Conservation (phyloP, 1,140 invertebrate species). For the Argopecten irradians region DNA sequence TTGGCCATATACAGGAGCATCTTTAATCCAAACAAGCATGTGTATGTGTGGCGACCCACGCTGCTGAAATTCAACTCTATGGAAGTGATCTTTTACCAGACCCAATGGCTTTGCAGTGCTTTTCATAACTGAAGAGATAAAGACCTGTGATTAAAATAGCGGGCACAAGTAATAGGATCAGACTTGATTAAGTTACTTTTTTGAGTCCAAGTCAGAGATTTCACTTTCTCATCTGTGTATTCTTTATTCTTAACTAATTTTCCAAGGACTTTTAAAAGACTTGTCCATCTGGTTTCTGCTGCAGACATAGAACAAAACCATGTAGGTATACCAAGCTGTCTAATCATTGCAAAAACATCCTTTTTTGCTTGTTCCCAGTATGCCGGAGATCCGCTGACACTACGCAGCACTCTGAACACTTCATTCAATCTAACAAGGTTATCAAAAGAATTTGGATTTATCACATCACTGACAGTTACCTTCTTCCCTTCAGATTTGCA, state of each 20-base stretch:
- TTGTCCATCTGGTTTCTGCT: constrained; percentile 49
- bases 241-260: constrained; percentile 35
- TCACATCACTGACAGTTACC: constrained; percentile 32
- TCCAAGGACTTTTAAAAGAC: constrained; percentile 45
- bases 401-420: constrained; percentile 48
- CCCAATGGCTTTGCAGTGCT: constrained; percentile 39
- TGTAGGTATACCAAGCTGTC: constrained; percentile 54
- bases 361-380: constrained; percentile 53
- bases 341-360: constrained; percentile 57
- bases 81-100: constrained; percentile 56
- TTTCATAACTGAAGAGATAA: constrained; percentile 33
- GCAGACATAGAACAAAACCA: constrained; percentile 51
- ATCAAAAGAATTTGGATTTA: constrained; percentile 3
- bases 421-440: constrained; percentile 44
- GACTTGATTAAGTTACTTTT: constrained; percentile 43
- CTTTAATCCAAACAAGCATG: constrained; percentile 75
- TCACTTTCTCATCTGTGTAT: constrained; percentile 40
- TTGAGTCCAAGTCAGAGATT: constrained; percentile 45
- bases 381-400: constrained; percentile 49
- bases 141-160: constrained; percentile 46
- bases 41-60: constrained; percentile 77
- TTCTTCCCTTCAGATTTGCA: constrained; percentile 31
- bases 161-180: constrained; percentile 52
- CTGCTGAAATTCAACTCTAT: constrained; percentile 71
- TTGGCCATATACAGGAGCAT: constrained; percentile 62